Evolutionary conservation across 2,888 invertebrate genomes (phyloP).

Genomic region (Seira musarum): DNA sequence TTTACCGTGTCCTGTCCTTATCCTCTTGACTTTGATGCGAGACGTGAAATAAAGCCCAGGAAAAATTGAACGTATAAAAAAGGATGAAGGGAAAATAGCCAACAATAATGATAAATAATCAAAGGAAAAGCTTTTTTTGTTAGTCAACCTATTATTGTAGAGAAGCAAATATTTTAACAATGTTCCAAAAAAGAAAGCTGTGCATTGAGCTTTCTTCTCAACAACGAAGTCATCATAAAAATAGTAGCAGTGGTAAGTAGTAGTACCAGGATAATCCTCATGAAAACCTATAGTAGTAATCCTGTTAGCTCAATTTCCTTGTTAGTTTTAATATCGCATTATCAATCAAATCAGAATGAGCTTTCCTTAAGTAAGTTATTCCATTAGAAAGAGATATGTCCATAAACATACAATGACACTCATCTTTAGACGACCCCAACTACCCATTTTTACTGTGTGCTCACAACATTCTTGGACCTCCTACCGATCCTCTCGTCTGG

Average conservation of each 20-base stretch:
- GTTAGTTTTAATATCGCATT: conserved; percentile 7
- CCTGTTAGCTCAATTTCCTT: background rate
- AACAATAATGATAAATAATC: conserved; percentile 39
- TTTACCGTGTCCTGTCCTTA: too few species aligned
- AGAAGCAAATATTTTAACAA: conserved; percentile 33
- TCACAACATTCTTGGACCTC: too few species aligned
- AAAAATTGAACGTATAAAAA: background rate
- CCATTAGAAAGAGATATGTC: background rate
- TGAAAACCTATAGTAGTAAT: background rate
- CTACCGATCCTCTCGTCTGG: too few species aligned
- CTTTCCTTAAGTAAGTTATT: background rate
- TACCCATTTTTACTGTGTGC: background rate
- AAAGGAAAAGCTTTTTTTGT: background rate
- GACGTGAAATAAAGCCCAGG: background rate
- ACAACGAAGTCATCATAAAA: too few species aligned
- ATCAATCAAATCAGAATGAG: conserved; percentile 37
- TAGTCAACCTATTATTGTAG: too few species aligned
- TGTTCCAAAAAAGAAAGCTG: background rate
- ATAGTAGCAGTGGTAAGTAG: too few species aligned
- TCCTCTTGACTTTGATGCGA: background rate
- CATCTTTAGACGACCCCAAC: background rate
- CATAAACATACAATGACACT: background rate
- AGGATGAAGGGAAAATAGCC: background rate
- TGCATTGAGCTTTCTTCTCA: too few species aligned
- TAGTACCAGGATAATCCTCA: background rate